Evolutionary conservation across 2,797 vertebrate genomes (phyloP).

Genomic region (Eulemur rubriventer): DNA sequence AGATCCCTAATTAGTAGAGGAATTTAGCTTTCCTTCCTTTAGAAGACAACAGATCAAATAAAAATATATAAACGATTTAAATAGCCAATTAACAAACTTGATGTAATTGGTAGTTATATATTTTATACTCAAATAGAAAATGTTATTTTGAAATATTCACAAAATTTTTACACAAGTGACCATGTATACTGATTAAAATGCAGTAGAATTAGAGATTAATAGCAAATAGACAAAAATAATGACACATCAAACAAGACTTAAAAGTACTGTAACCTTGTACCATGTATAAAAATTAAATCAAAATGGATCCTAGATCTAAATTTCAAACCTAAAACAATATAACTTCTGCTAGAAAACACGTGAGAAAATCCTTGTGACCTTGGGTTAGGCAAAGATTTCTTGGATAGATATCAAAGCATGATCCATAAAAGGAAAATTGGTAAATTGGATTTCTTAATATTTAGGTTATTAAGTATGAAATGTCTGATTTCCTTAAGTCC

Average conservation of each 20-base stretch:
- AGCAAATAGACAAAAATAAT: slow-evolving; percentile 3
- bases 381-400: background rate
- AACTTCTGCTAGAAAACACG: background rate
- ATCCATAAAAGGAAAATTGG: background rate
- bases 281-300: background rate
- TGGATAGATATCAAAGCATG: background rate
- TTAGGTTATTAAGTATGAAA: background rate
- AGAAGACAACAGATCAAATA: background rate
- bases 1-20: background rate
- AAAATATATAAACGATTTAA: background rate
- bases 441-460: background rate
- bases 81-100: background rate
- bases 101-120: background rate
- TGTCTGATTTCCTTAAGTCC: too few relatives aligned
- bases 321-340: background rate
- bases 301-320: background rate
- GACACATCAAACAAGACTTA: background rate
- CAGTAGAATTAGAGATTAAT: slow-evolving; percentile 16
- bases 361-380: background rate
- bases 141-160: background rate
- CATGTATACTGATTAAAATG: background rate
- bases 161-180: background rate
- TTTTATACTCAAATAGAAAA: background rate
- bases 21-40: background rate
- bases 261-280: background rate